Evolutionary conservation across 2,113 vertebrate species (phyloP), one percentile per base, ranked within the genome.

Genomic region (Platysternon megacephalum): DNA sequence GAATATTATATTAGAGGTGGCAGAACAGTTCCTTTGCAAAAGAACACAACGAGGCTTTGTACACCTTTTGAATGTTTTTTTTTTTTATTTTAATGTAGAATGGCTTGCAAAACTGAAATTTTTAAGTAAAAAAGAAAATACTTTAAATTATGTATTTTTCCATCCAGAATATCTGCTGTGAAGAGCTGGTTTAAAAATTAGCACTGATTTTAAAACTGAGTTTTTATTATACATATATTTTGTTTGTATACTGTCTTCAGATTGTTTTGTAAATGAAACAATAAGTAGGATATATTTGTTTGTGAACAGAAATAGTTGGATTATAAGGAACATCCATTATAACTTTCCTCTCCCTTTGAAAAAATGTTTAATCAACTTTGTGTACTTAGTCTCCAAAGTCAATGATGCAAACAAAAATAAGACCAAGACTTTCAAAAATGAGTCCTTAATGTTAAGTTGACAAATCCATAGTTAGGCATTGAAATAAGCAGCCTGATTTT

Each of bases 131-230:
- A 44, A 79, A 21, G n/a, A 52, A 74, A 82, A 85, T 42, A 81
- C 56, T 42, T 35, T 72, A 48, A 82, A 55, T 3, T 82, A 12
- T 81, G 44, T 81, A 26, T 46, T 85, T 93, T 92, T 12, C 79
- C 26, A 82, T 42, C 85, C 86, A 52, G 94, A 89, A 48, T 94
- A 87, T 22, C 52, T 78, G 32, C 51, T 85, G n/a, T 83, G n/a
- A 90, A 89, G 68, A 86, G 12, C 19, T 92, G 44, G 82, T 95
- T 91, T 96, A 39, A 91, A 93, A 95, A 93, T 29, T 51, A 53
- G 53, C 51, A 21, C 90, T 49, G 56, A 55, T 81, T 87, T 68
- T 84, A 44, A 88, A 87, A 65, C 44, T 87, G 83, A 8, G 68
- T 88, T 95, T 90, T 85, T 93, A 92, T 92, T 88, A 76, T 86